Base-by-base conservation (phyloP, 2,888 invertebrate species). In the Seira musarum region DNA sequence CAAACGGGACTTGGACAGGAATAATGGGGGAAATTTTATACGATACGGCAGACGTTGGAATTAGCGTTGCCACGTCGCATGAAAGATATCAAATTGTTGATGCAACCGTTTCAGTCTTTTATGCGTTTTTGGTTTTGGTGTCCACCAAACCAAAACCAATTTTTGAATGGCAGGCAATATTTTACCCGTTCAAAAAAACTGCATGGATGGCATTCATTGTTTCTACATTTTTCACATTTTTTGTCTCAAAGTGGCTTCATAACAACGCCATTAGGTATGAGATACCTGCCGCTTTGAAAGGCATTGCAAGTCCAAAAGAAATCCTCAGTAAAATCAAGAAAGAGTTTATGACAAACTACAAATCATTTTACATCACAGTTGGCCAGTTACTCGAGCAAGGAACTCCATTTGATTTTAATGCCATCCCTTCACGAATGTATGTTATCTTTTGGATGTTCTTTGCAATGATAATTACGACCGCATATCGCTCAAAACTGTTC, bases 361-460 rank as follows among this genome's bases (percentile, higher is more conserved):
- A 80, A 49, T 64, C 84, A 10, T 80, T 83, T 21, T 84, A 85
- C 22, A 64, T 86, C 1, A 82, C 82, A 1, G 70, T 86, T 40
- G 86, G 86, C 2, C 71, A 85, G 6, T 25, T 86, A 10, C 49
- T 86, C 2, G 86, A 86, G 57, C 86, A 86, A 82, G 84, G 86
- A 15, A 64, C 85, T 8, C 84, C 84, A 3, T 80, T 81, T 64
- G 65, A 76, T 2, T 82, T 80, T 17, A 49, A 74, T 17, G 25
- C 85, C 6, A 71, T 71, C 6, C 80, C 86, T 2, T 81, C 82
- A 0, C 70, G 84, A 73, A 76, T 83, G n/a, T 81, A 75, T 60
- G 79, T 81, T 8, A 65, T 69, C 15, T 85, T 85, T 77, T 86
- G 86, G 86, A 80, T 86, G 71, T 57, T 84, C 15, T 84, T 86